Conservation (phyloP, 1,140 invertebrate genomes). For the Scaptomyza montana region DNA sequence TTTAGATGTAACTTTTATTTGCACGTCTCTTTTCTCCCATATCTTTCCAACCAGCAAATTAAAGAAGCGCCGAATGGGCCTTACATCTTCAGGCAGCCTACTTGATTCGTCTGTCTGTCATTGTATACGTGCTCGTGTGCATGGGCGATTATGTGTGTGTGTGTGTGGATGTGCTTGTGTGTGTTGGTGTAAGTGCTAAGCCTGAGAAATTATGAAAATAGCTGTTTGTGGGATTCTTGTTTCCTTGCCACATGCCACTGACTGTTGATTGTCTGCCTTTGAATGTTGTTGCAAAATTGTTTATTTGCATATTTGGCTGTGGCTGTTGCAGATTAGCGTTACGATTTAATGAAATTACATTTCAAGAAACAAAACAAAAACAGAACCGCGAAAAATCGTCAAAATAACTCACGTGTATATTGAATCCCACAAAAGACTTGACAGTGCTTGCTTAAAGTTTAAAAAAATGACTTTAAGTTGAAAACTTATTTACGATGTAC, state of each 20-base stretch:
- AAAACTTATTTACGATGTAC: too few relatives aligned
- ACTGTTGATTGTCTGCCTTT: conserved; percentile 49
- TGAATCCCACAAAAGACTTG: too few relatives aligned
- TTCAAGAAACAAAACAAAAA: conserved; percentile 16
- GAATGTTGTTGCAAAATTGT: conserved; percentile 52
- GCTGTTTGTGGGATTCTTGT: conserved; percentile 31
- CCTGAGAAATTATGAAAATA: conserved; percentile 67
- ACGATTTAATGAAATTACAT: conserved; percentile 72
- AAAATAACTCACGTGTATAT: conserved; percentile 52
- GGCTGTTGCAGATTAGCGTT: conserved; percentile 68
- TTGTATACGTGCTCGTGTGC: conserved; percentile 5
- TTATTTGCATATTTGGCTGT: conserved; percentile 72
- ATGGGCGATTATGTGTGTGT: not conserved
- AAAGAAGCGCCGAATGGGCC: conserved; percentile 72
- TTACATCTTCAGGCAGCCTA: conserved; percentile 70
- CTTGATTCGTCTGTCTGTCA: conserved; percentile 14
- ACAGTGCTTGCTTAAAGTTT: conserved; percentile 49
- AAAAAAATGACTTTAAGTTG: not conserved
- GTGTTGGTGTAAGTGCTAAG: conserved; percentile 22
- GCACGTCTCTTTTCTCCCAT: conserved; percentile 27
- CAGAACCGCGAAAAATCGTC: not conserved
- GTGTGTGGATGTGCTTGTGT: conserved; percentile 7
- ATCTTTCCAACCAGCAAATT: conserved; percentile 53
- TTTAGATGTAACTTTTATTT: conserved; percentile 74
- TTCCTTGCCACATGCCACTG: conserved; percentile 41